Percentiles rank a stretch among this genome's conserved stretches.
Conservation (phyloP, 23 tunicate species). For the Trididemnum nubilum region DNA sequence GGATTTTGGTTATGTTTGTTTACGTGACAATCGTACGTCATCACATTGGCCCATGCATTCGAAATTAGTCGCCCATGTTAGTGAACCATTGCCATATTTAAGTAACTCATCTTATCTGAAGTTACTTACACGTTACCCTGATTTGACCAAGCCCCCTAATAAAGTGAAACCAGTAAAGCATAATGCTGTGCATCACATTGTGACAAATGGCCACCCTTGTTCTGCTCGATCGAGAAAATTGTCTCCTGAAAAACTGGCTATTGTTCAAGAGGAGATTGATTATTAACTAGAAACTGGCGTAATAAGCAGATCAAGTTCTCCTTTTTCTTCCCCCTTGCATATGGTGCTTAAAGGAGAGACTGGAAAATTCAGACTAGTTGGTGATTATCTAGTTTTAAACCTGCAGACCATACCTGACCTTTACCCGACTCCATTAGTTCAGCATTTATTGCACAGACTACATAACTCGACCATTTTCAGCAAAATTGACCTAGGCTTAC, state of each 20-base stretch:
- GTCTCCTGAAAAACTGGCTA: conserved; percentile 23
- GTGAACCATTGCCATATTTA: neutral
- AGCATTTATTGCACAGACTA: conserved; percentile 30
- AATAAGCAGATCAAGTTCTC: neutral
- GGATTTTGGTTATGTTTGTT: neutral
- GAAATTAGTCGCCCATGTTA: neutral
- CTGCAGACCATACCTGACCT: conserved; percentile 15
- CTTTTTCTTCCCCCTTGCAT: conserved; percentile 19
- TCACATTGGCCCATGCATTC: neutral
- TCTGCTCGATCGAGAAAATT: conserved; percentile 22
- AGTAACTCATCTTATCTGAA: neutral
- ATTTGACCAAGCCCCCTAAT: neutral
- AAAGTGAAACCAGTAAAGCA: neutral
- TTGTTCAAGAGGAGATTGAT: conserved; percentile 11
- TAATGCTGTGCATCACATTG: conserved; percentile 25
- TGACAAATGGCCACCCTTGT: conserved; percentile 19
- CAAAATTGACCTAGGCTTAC: conserved; percentile 45
- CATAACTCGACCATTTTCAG: conserved; percentile 23
- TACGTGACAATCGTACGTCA: neutral
- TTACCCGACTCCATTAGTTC: conserved; percentile 33
- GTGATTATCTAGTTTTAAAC: conserved; percentile 38
- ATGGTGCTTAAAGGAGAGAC: conserved; percentile 29
- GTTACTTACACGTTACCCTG: neutral
- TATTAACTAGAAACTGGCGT: conserved; percentile 11
- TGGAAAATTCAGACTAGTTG: conserved; percentile 26